Base-by-base conservation (phyloP, 2,797 vertebrate species). In the Melanotaenia nigrans region DNA sequence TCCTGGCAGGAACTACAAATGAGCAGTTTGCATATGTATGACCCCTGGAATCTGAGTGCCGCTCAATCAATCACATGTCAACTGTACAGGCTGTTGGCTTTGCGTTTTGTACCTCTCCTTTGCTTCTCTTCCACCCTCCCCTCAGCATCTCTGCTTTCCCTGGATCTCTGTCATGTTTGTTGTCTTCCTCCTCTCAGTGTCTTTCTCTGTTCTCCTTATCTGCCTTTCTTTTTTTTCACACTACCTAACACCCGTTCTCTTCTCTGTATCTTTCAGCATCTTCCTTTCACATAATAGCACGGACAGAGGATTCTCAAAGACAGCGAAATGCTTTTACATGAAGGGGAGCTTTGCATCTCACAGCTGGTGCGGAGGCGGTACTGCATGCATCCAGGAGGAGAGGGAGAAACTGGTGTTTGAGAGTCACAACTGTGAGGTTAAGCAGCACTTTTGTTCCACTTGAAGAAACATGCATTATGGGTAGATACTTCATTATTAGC, bases 1-100 rank as follows among this genome's bases (percentile, higher is more conserved):
- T 75, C 60, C 87, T 81, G 85, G 88, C 82, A 83, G 86, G 80
- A 84, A 88, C 90, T 90, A 92, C 90, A 94, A 92, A 93, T 91
- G 92, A 93, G 85, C 87, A 83, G 89, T 91, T 92, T 92, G 90
- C 91, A 92, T 93, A 89, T 90, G 88, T 84, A 92, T 90, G 87
- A 88, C 89, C 87, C 80, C 81, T 87, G 89, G 87, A 85, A 82
- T 89, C 87, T 25, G 66, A 89, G 77, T 40, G 84, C 84, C 87
- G 87, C 87, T 92, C 91, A 90, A 94, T 94, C 93, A 92, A 92
- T 93, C 92, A 91, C 83, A 68, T 79, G 80, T 81, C n/a, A 32
- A 74, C 80, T 69, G 49, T 30, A 61, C 77, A 18, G 14, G 64
- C 82, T 82, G 86, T 65, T 74, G 42, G 61, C 70, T 78, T 69